A percentile compares a stretch with the other conserved stretches of the same genome.
phyloP scores from a whole-genome alignment of 2,797 vertebrate species.

The Otolemur crassicaudatus region DNA sequence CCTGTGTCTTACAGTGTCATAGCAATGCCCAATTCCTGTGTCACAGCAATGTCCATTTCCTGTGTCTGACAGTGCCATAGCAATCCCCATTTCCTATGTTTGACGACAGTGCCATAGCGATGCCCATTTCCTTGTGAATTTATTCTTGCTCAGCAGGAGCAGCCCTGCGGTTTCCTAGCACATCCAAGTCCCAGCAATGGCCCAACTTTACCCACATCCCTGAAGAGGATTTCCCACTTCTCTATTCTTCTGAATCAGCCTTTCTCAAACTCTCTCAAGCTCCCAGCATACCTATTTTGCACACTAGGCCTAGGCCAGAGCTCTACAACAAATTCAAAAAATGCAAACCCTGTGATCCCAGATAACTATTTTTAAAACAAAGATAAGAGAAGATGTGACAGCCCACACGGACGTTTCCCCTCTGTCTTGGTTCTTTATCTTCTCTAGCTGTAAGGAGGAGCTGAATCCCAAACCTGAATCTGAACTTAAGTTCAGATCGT shows the following conservation, averaged over 20 bases:
- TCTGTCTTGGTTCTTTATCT: not conserved
- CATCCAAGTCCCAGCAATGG: slow-evolving; percentile 23
- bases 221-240: slow-evolving; percentile 69
- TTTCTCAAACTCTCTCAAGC: too few relatives aligned
- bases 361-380: slow-evolving; percentile 73
- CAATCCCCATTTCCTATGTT: slow-evolving; percentile 51
- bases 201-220: slow-evolving; percentile 72
- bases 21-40: too few relatives aligned
- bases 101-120: slow-evolving; percentile 62
- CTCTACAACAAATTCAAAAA: slow-evolving; percentile 47
- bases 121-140: slow-evolving; percentile 73
- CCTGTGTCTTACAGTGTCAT: too few relatives aligned
- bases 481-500: not conserved
- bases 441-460: not conserved
- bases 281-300: slow-evolving; percentile 46
- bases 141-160: slow-evolving; percentile 76
- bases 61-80: too few relatives aligned
- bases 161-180: slow-evolving; percentile 74
- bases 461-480: slow-evolving; percentile 44
- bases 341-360: slow-evolving; percentile 44
- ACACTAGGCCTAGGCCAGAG: slow-evolving; percentile 67
- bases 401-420: not conserved
- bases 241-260: not conserved
- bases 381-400: slow-evolving; percentile 43
- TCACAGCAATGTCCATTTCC: too few relatives aligned